Evolutionary conservation across 2,888 invertebrate genomes (phyloP), one percentile per base, ranked within the genome.

Genomic region (Cyclophora albipunctata): DNA sequence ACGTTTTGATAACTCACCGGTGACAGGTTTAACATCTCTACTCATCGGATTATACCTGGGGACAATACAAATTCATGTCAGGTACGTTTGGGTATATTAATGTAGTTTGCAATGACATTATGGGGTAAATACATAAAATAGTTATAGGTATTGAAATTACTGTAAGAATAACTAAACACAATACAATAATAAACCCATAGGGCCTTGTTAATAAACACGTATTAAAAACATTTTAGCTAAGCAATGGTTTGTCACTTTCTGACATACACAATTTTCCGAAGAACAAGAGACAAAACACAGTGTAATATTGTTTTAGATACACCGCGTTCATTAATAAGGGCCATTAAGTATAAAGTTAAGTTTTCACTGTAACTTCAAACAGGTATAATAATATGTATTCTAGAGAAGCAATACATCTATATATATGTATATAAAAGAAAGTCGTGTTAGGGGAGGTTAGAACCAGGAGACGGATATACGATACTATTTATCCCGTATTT

Each of bases 1-100:
- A 74, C 73, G 64, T 78, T 75, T 63, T 73, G 73, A 69, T 78
- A 84, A 73, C 73, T 73, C 42, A 78, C 64, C 55, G 87, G 86
- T 53, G 85, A 82, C 75, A 79, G 71, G 79, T 87, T 87, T 85
- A 88, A 75, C 87, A 88, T 88, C 79, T 79, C 87, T 85, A 77
- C 73, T 67, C 86, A 87, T 86, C 75, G 78, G 86, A 68, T 75
- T 78, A 81, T 73, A 76, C 82, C 87, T 88, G 78, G 2, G 20
- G 63, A 67, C 67, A 60, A 65, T 51, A 49, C 7, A 45, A n/a
- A 37, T 5, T 40, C 34, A 48, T 40, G 3, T 34, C 7, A 33
- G 34, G 5, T 45, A 7, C n/a, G 34, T 5, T 7, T 5, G 34
- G 4, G n/a, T 34, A 45, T 45, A 6, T 7, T 5, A 34, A 33